Evolutionary conservation across 2,113 vertebrate genomes (phyloP), one percentile per base, ranked within the genome.

Genomic region (Tenebrosternarchus preto): DNA sequence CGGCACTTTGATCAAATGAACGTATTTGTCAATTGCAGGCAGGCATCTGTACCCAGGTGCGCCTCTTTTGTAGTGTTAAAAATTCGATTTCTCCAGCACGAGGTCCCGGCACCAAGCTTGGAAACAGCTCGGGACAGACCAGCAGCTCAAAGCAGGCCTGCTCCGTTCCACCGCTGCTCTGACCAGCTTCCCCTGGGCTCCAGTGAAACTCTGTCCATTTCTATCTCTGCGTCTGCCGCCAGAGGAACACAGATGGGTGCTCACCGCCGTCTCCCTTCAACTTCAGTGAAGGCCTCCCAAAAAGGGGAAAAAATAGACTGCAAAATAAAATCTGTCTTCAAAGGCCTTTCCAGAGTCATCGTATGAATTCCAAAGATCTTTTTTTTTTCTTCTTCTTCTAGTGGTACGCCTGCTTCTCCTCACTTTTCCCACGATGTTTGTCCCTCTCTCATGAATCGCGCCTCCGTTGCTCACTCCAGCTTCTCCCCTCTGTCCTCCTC

Each of bases 361-460:
- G 81, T 84, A 80, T 85, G 83, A 86, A 90, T 90, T 86, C 80
- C 81, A 86, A 89, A 88, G 61, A 86, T 78, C 82, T 79, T 75
- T 75, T 68, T 53, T 68, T 83, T 79, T 75, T 75, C 68, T 53
- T 68, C 22, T 46, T 70, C 17, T 56, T 80, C 83, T 85, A 81
- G 85, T 83, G 25, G 57, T 79, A 46, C 56, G 16, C 78, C 68
- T 50, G 9, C 83, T 60, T 79, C 84, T 60, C 50, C 55, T 66
- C 76, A 73, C 72, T 77, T 24, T 74, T 82, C 86, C 78, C 55
- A 78, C 88, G 88, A 91, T 85, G 88, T 83, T 82, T 83, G 77
- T 39, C 80, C 63, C 61, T 70, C 75, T 77, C 73, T 85, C 79
- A 63, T 78, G 70, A 83, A 78, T 71, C 61, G 59, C 80, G 71